Evolutionary conservation across 2,797 vertebrate genomes (phyloP), one percentile per base, ranked within the genome.

Genomic region (Sebastes hubbsi): DNA sequence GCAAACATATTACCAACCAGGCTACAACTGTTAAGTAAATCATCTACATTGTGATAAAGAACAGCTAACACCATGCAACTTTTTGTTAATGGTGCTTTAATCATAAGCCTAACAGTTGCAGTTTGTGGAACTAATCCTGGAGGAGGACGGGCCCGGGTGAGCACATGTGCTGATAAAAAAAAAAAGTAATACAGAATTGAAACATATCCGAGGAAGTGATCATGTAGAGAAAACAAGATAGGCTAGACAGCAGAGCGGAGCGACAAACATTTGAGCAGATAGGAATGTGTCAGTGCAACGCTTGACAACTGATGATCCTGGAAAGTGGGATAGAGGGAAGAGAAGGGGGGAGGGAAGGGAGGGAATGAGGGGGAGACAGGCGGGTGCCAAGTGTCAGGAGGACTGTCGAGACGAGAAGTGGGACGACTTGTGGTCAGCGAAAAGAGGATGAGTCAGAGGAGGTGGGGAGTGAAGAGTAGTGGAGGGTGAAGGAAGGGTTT

Each of bases 361-460:
- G 36, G 36, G 2, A 42, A 24, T 42, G 11, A 66, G 38, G 36
- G 56, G 30, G 56, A 69, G 56, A 75, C 56, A 46, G 46, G 27
- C 62, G 18, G 68, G 56, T 76, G 75, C n/a, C 52, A 76, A 87
- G 62, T 70, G 88, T 82, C 74, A 60, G 60, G 34, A 73, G 61
- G 38, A 54, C 49, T 67, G 73, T 75, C 7, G 56, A 67, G 60
- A 83, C 66, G 4, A 83, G 25, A 77, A 84, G 72, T 55, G 66
- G 72, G 74, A 80, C 62, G 67, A 83, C 34, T 67, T 71, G 49
- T 2, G 66, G 78, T 88, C 89, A 86, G 81, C 55, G 5, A 79
- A 89, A 78, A 80, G 30, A 73, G 42, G 75, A 81, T 82, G 81
- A 87, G 81, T 87, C 81, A 84, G 76, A 80, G 68, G 69, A 71